Evolutionary conservation across 2,888 invertebrate species (phyloP).

Genomic region (Melinaea menophilus): DNA sequence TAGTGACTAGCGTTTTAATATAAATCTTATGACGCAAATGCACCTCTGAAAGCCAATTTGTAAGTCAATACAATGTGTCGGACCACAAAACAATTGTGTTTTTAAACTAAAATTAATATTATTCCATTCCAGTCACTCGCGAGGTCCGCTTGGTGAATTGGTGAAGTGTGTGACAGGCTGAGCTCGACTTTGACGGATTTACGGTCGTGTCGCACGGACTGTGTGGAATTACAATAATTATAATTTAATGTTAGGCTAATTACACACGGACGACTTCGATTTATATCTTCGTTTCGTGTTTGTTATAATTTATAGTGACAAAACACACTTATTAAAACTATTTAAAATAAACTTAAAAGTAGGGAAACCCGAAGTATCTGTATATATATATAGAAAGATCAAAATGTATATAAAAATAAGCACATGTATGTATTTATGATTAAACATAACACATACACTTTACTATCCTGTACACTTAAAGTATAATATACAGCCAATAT

Average conservation of each 20-base stretch:
- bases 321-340: no score
- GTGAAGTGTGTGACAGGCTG: constrained; percentile 36
- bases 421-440: no score
- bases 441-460: no score
- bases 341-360: no score
- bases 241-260: background rate
- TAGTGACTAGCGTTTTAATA: no score
- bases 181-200: constrained; percentile 60
- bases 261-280: background rate
- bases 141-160: constrained; percentile 33
- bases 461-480: constrained; percentile 11
- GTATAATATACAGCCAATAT: constrained; percentile 13
- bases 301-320: no score
- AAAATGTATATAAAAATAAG: no score
- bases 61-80: constrained; percentile 16
- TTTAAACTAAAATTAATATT: constrained; percentile 29
- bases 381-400: no score
- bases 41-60: constrained; percentile 4
- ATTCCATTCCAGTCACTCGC: constrained; percentile 47
- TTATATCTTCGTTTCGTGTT: background rate
- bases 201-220: constrained; percentile 39
- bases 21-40: no score
- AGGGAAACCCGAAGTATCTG: no score
- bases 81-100: constrained; percentile 19
- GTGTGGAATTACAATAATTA: constrained; percentile 31